phyloP scores from a whole-genome alignment of 2,113 vertebrate species.

The Fulmarus glacialis region DNA sequence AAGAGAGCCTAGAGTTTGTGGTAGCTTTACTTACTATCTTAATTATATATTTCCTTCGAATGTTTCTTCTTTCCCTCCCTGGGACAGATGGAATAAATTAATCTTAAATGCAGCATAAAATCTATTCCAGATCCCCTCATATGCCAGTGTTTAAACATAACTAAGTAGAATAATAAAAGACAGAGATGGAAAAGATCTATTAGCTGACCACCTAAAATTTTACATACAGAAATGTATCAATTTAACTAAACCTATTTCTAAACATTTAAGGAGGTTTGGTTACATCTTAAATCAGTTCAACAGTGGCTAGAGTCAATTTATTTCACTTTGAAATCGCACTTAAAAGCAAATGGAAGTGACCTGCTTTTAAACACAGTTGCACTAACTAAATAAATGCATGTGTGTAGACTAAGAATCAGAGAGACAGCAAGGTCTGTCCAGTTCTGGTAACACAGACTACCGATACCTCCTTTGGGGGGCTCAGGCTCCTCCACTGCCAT shows the following conservation, averaged over 20 bases:
- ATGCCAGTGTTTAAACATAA: conserved; percentile 46
- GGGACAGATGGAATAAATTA: conserved; percentile 67
- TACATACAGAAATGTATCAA: conserved; percentile 16
- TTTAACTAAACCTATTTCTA: conserved; percentile 49
- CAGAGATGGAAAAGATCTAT: conserved; percentile 60
- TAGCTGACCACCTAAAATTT: conserved; percentile 60
- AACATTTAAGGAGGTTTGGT: conserved; percentile 40
- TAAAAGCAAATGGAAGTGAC: background rate
- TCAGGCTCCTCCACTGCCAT: fast-evolving
- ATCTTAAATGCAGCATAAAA: conserved; percentile 70
- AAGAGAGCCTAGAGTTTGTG: conserved; percentile 42
- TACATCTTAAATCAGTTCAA: conserved; percentile 38
- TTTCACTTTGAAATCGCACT: conserved; percentile 13
- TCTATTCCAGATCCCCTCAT: conserved; percentile 55
- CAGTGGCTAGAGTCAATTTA: background rate
- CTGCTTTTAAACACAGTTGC: background rate
- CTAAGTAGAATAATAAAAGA: conserved; percentile 64
- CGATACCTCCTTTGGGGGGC: fast-evolving
- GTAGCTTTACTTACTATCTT: conserved; percentile 62
- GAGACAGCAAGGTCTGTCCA: background rate
- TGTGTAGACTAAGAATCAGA: background rate
- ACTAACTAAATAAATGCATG: background rate
- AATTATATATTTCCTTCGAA: conserved; percentile 62
- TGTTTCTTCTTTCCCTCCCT: conserved; percentile 49
- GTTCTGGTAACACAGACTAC: background rate